Evolutionary conservation across 2,113 vertebrate genomes (phyloP).

Genomic region (Nothobranchius kuhntae): DNA sequence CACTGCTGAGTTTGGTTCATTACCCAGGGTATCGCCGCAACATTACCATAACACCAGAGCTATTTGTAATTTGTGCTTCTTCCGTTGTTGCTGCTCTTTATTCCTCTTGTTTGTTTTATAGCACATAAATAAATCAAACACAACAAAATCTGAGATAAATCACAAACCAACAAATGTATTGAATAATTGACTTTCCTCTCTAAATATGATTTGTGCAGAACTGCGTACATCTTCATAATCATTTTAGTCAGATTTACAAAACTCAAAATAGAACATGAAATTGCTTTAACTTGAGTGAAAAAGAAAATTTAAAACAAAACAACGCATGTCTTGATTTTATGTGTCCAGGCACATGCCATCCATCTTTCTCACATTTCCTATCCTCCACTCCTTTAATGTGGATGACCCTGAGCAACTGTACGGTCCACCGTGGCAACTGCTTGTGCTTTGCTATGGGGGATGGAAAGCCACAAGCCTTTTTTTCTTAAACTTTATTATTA

Average conservation of each 20-base stretch:
- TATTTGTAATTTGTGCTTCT: not conserved
- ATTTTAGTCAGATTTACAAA: no score
- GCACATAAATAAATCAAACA: not conserved
- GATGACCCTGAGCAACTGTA: slow-evolving; percentile 59
- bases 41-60: not conserved
- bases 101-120: not conserved
- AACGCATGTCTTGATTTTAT: not conserved
- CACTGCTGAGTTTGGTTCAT: not conserved
- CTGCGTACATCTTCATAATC: not conserved
- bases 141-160: not conserved
- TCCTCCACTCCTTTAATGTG: slow-evolving; percentile 54
- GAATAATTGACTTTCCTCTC: not conserved
- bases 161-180: not conserved
- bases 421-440: slow-evolving; percentile 52
- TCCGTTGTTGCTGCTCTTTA: not conserved
- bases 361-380: slow-evolving; percentile 24
- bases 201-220: not conserved
- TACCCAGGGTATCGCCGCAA: not conserved
- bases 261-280: no score
- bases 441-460: slow-evolving; percentile 68
- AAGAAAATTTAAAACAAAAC: not conserved
- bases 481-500: slow-evolving; percentile 83
- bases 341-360: not conserved
- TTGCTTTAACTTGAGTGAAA: slow-evolving; percentile 1
- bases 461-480: slow-evolving; percentile 71